A percentile compares a stretch with the other conserved stretches of the same genome.
phyloP scores from a whole-genome alignment of 2,888 invertebrate species.

The Macropis europaea region DNA sequence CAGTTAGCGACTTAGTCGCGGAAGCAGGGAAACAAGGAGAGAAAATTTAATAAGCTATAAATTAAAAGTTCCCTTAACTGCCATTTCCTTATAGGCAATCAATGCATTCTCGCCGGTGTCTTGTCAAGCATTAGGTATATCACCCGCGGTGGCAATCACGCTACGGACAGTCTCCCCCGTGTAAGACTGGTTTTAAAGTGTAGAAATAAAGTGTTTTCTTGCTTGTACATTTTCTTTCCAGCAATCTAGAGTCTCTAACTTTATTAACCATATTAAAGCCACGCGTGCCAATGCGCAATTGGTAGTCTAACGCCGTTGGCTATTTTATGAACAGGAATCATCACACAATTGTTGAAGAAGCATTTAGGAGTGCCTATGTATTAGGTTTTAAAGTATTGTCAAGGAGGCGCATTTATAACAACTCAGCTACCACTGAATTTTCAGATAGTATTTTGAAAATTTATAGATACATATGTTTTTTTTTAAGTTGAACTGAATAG shows the following conservation, averaged over 20 bases:
- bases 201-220: background rate
- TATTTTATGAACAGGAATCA: no score
- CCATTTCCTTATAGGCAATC: conserved; percentile 73
- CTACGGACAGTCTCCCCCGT: background rate
- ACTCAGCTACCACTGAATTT: no score
- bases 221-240: background rate
- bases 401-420: no score
- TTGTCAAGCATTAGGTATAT: conserved; percentile 13
- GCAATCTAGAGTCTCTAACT: background rate
- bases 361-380: no score
- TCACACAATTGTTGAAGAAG: no score
- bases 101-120: conserved; percentile 44
- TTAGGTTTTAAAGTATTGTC: no score
- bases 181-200: conserved; percentile 6
- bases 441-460: no score
- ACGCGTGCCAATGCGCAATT: no score
- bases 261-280: no score
- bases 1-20: conserved; percentile 43
- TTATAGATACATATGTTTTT: no score
- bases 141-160: conserved; percentile 2
- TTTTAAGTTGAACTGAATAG: no score
- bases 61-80: conserved; percentile 67
- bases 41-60: conserved; percentile 71
- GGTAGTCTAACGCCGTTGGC: no score
- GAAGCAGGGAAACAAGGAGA: conserved; percentile 32